Percentiles rank a stretch among this genome's conserved stretches.
phyloP scores from a whole-genome alignment of 1,140 invertebrate genomes.

The Cherax quadricarinatus region DNA sequence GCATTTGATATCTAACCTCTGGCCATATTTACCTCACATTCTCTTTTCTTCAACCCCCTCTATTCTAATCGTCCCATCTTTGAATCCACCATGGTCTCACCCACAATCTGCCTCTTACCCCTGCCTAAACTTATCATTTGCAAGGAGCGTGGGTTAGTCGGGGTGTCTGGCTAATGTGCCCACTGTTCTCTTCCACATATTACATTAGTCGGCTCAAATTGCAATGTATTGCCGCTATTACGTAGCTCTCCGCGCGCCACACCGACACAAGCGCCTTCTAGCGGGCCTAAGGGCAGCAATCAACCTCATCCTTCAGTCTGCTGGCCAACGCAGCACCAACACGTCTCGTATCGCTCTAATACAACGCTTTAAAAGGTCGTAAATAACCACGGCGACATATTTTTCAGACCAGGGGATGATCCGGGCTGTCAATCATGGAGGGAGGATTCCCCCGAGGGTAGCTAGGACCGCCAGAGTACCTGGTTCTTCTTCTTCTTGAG shows the following conservation, averaged over 20 bases:
- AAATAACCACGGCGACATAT: background rate
- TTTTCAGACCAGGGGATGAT: background rate
- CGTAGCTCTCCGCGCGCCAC: background rate
- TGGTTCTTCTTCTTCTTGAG: too few species aligned
- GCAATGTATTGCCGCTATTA: conserved; percentile 5
- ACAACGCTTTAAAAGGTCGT: background rate
- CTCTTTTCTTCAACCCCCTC: background rate
- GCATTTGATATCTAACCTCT: background rate
- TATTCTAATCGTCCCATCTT: too few species aligned
- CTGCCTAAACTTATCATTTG: conserved; percentile 18
- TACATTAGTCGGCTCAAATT: conserved; percentile 16
- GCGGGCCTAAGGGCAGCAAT: too few species aligned
- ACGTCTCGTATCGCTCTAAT: background rate
- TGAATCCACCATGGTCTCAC: too few species aligned
- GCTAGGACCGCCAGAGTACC: too few species aligned
- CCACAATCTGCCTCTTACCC: background rate
- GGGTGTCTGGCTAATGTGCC: background rate
- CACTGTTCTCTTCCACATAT: background rate
- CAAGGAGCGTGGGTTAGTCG: conserved; percentile 7
- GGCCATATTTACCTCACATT: background rate
- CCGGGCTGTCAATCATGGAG: background rate
- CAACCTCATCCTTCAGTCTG: too few species aligned
- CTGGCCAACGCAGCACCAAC: too few species aligned
- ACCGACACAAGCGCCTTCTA: background rate
- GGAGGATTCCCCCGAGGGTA: too few species aligned